Percentiles rank a stretch among this genome's conserved stretches.
These are phyloP conservation scores for Pterocles gutturalis DNA, from an alignment of 2,113 vertebrate genomes.

Conservation along the genomic window DNA sequence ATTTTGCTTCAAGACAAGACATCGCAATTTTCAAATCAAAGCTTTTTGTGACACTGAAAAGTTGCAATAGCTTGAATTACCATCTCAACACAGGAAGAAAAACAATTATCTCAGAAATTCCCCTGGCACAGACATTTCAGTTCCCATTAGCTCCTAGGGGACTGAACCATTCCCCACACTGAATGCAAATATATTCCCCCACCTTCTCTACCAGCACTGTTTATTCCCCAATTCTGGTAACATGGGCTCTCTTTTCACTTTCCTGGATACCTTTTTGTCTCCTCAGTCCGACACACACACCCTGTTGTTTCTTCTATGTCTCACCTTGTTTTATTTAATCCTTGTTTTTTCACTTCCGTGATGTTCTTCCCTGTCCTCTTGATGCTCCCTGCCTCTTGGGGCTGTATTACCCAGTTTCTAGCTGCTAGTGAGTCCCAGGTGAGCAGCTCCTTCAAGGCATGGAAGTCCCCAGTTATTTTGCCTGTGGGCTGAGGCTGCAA, in stretches of 20 bases:
- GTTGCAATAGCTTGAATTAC: background rate
- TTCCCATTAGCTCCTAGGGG: background rate
- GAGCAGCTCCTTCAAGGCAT: background rate
- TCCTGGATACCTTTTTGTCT: background rate
- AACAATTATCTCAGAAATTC: background rate
- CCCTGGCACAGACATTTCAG: background rate
- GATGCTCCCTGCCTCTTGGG: background rate
- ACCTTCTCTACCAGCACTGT: background rate
- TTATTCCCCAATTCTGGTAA: background rate
- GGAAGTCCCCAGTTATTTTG: background rate
- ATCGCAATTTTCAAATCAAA: background rate
- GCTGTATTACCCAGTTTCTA: background rate
- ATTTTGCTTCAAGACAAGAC: background rate
- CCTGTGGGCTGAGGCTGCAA: background rate
- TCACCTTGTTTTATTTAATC: background rate
- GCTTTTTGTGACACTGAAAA: background rate
- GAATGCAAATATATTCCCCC: background rate
- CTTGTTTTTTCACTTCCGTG: background rate
- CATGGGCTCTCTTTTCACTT: background rate
- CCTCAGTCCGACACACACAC: background rate
- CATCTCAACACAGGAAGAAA: background rate
- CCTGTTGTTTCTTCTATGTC: background rate
- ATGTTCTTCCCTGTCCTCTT: background rate
- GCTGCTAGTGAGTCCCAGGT: background rate
- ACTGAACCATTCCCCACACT: background rate